Evolutionary conservation across 2,888 invertebrate genomes (phyloP).

Genomic region (Diarsia mendica): DNA sequence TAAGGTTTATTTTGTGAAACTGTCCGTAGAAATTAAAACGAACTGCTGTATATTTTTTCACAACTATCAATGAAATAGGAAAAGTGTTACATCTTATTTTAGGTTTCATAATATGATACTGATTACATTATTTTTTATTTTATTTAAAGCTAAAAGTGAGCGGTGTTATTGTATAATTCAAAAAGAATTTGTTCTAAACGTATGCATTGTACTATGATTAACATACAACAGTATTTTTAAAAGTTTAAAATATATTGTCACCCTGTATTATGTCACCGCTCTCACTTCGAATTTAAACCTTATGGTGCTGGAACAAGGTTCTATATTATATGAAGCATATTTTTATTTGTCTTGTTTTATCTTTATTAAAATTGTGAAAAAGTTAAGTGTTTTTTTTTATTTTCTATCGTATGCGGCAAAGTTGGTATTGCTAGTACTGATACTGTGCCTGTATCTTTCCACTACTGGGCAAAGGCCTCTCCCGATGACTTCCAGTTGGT

Average conservation of each 20-base stretch:
- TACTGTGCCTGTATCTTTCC: too few species aligned
- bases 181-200: not conserved
- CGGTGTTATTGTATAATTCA: not conserved
- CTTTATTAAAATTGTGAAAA: conserved; percentile 59
- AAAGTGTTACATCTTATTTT: not conserved
- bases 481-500: too few species aligned
- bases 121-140: not conserved
- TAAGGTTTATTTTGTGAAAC: not conserved
- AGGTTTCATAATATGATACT: not conserved
- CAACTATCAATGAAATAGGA: not conserved
- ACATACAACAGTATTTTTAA: not conserved
- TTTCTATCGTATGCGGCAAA: too few species aligned
- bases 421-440: too few species aligned
- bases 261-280: conserved; percentile 10
- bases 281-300: conserved; percentile 44
- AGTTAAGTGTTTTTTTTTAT: conserved; percentile 11
- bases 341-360: conserved; percentile 59
- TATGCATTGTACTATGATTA: not conserved
- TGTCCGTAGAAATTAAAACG: not conserved
- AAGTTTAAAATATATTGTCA: not conserved
- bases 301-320: conserved; percentile 61
- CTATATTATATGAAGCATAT: conserved; percentile 36
- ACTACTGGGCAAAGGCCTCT: too few species aligned
- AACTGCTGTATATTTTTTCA: not conserved
- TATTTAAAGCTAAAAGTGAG: not conserved